Conservation (phyloP, 2,113 vertebrate species). For the Erythrolamprus reginae region DNA sequence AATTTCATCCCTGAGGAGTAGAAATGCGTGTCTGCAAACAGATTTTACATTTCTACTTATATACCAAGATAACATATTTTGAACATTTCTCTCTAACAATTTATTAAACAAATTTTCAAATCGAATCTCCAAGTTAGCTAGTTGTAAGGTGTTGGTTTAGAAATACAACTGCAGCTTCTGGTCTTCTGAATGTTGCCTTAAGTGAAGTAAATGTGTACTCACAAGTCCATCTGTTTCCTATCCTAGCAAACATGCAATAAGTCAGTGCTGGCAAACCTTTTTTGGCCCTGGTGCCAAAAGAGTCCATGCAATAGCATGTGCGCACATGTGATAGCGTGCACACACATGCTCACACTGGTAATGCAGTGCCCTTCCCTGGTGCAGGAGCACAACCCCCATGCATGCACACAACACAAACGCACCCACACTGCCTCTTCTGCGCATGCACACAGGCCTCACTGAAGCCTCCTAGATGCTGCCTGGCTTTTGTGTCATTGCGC, state of each 20-base stretch:
- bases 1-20: not conserved
- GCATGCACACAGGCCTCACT: no score
- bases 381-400: no score
- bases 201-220: not conserved
- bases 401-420: no score
- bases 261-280: no score
- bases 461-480: no score
- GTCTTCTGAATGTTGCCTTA: not conserved
- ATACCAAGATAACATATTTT: not conserved
- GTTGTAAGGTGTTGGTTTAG: not conserved
- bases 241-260: not conserved
- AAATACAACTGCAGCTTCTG: not conserved
- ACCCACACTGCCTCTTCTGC: no score
- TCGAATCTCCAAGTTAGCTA: not conserved
- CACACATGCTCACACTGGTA: no score
- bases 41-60: not conserved
- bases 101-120: not conserved
- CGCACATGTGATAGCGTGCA: no score
- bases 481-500: no score
- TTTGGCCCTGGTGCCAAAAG: no score
- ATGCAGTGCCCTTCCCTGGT: no score
- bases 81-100: not conserved
- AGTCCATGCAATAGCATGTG: no score
- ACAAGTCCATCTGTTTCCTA: not conserved
- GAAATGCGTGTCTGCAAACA: not conserved